phyloP scores from a whole-genome alignment of 2,888 invertebrate genomes.

The Cynaeus angustus region DNA sequence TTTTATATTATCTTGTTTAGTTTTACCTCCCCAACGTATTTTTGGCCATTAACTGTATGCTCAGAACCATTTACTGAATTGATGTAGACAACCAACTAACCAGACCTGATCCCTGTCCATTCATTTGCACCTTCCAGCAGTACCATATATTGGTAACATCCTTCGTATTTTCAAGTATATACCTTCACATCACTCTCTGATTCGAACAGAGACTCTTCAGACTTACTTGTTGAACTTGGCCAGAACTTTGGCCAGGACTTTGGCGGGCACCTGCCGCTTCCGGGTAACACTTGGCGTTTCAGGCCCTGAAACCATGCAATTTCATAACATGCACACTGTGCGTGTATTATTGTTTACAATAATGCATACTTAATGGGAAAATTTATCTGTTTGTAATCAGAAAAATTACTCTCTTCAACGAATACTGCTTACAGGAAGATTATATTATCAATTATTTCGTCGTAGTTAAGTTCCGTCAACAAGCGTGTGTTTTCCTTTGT shows the following conservation, averaged over 20 bases:
- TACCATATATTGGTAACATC: constrained; percentile 88
- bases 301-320: constrained; percentile 77
- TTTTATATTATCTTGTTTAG: no score
- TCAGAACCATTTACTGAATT: constrained; percentile 81
- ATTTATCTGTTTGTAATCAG: constrained; percentile 6
- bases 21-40: constrained; percentile 90
- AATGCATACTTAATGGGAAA: constrained; percentile 7
- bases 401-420: constrained; percentile 10
- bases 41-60: constrained; percentile 93
- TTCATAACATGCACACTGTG: background rate
- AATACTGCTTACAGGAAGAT: background rate
- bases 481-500: background rate
- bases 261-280: constrained; percentile 88
- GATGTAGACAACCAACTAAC: no score
- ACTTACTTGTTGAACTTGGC: constrained; percentile 83
- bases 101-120: constrained; percentile 84
- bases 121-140: constrained; percentile 89
- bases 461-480: constrained; percentile 5
- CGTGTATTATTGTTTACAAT: constrained; percentile 5
- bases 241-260: constrained; percentile 92
- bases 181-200: constrained; percentile 81
- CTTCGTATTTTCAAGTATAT: constrained; percentile 82
- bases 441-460: constrained; percentile 18
- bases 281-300: constrained; percentile 84
- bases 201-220: constrained; percentile 77